These are phyloP conservation scores for Triplophysa dalaica DNA, from an alignment of 2,113 vertebrate species.

Conservation along the genomic window DNA sequence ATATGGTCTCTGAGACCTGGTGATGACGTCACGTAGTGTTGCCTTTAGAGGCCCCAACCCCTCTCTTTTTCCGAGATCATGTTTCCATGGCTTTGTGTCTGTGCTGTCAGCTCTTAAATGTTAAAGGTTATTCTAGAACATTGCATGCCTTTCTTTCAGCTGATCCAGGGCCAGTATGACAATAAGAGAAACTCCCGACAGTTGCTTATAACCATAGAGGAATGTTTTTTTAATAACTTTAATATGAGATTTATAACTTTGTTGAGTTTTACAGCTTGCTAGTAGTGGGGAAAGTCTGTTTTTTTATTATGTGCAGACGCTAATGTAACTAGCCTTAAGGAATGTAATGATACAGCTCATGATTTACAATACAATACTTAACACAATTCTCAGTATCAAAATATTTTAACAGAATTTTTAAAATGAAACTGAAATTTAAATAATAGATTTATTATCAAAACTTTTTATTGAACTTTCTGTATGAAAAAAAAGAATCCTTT, in stretches of 20 bases:
- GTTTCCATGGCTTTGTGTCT: slow-evolving; percentile 56
- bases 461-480: too few relatives aligned
- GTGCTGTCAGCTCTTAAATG: slow-evolving; percentile 16
- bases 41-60: slow-evolving; percentile 38
- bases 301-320: not conserved
- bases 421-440: too few relatives aligned
- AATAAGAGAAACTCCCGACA: not conserved
- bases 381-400: too few relatives aligned
- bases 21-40: slow-evolving; percentile 51
- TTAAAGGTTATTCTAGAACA: slow-evolving; percentile 6
- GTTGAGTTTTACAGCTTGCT: not conserved
- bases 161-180: slow-evolving; percentile 16
- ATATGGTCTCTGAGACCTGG: slow-evolving; percentile 49
- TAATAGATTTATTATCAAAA: too few relatives aligned
- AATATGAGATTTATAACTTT: not conserved
- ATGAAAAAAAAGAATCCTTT: too few relatives aligned
- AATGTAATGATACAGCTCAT: too few relatives aligned
- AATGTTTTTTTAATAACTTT: not conserved
- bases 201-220: not conserved
- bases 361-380: too few relatives aligned
- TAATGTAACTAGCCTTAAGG: too few relatives aligned
- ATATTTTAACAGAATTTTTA: too few relatives aligned
- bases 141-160: slow-evolving; percentile 11
- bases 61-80: slow-evolving; percentile 70
- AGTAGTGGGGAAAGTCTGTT: not conserved